phyloP scores from a whole-genome alignment of 1,140 invertebrate species.

The Drosophila equinoxialis region DNA sequence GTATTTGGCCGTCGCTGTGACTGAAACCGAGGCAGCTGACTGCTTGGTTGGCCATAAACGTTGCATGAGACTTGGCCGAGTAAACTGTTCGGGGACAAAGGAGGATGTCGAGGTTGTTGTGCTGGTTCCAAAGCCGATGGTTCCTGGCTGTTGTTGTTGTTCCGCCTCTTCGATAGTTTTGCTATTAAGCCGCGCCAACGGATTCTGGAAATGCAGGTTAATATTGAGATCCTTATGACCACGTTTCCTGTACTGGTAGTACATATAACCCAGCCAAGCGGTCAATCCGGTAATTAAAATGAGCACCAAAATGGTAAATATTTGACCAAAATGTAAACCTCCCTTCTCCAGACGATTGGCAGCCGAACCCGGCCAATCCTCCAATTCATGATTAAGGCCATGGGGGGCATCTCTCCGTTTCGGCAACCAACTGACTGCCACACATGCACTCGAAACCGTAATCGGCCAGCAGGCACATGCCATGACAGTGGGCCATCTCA shows the following conservation, averaged over 20 bases:
- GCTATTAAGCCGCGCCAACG: constrained; percentile 57
- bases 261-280: constrained; percentile 62
- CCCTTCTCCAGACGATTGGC: constrained; percentile 6
- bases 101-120: constrained; percentile 41
- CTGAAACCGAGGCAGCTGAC: constrained; percentile 2
- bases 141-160: constrained; percentile 25
- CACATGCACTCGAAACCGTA: constrained; percentile 85
- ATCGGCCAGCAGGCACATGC: constrained; percentile 85
- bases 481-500: constrained; percentile 83
- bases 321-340: constrained; percentile 14
- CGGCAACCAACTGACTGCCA: constrained; percentile 75
- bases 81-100: constrained; percentile 45
- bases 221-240: constrained; percentile 81
- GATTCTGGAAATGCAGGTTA: constrained; percentile 83
- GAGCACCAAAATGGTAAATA: constrained; percentile 29
- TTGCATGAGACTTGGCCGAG: constrained; percentile 50
- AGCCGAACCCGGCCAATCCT: not conserved
- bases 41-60: constrained; percentile 43
- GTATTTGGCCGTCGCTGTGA: not conserved
- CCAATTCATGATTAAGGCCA: constrained; percentile 55
- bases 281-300: constrained; percentile 1
- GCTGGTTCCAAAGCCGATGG: constrained; percentile 27
- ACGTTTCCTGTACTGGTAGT: constrained; percentile 57
- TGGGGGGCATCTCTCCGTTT: constrained; percentile 68
- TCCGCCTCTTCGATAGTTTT: constrained; percentile 37